phyloP scores from a whole-genome alignment of 1,140 invertebrate genomes.

The Platorchestia sp. region DNA sequence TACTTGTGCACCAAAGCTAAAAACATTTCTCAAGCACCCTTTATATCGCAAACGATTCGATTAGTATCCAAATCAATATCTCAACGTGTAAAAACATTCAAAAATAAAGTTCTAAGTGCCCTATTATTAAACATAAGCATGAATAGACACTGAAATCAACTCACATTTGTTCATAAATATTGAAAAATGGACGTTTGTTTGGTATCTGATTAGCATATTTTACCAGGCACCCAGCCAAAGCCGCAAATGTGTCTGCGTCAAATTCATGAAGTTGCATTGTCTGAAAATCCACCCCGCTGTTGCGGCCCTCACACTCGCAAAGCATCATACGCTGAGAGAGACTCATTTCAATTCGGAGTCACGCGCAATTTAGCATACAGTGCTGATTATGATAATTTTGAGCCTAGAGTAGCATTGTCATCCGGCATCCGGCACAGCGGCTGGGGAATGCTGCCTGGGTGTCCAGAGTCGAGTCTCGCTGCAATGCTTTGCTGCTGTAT shows the following conservation, averaged over 20 bases:
- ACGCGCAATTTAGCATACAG: constrained; percentile 42
- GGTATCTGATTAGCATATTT: not conserved
- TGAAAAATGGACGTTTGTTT: not conserved
- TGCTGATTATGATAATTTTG: constrained; percentile 29
- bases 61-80: too few relatives aligned
- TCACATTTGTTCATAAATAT: not conserved
- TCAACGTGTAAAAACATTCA: too few relatives aligned
- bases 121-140: not conserved
- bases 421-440: not conserved
- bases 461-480: not conserved
- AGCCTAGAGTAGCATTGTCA: not conserved
- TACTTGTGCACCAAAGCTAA: too few relatives aligned
- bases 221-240: not conserved
- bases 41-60: too few relatives aligned
- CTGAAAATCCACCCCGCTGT: not conserved
- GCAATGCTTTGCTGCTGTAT: not conserved
- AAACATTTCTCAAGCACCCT: too few relatives aligned
- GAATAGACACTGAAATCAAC: not conserved
- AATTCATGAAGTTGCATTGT: not conserved
- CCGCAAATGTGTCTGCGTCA: not conserved
- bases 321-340: not conserved
- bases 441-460: not conserved
- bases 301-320: not conserved
- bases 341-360: constrained; percentile 37
- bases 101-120: not conserved